phyloP scores from a whole-genome alignment of 2,113 vertebrate species.

The Fukomys damarensis region DNA sequence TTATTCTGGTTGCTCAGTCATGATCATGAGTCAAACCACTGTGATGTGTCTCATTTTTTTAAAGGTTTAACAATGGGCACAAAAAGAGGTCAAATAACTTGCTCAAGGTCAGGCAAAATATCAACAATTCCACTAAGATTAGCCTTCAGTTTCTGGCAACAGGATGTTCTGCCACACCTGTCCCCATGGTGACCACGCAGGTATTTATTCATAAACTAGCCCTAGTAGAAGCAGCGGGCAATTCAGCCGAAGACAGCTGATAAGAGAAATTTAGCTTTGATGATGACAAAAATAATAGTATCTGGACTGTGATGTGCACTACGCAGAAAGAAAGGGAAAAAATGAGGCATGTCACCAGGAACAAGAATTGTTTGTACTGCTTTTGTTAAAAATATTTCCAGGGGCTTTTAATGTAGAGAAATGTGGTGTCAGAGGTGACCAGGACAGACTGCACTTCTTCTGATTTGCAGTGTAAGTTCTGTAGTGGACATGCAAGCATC shows the following conservation, averaged over 20 bases:
- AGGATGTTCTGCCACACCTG: neutral
- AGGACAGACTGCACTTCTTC: neutral
- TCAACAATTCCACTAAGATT: conserved; percentile 5
- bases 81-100: conserved; percentile 23
- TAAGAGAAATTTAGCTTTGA: conserved; percentile 1
- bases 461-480: neutral
- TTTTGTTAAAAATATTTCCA: neutral
- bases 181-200: neutral
- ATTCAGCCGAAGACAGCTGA: neutral
- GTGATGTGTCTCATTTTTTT: neutral
- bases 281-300: neutral
- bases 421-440: neutral
- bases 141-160: neutral
- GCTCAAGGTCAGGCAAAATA: neutral
- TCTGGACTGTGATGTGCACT: neutral
- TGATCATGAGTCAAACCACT: neutral
- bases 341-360: neutral
- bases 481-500: neutral
- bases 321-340: neutral
- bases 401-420: neutral
- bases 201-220: conserved; percentile 13
- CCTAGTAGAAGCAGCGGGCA: neutral
- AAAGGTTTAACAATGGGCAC: neutral
- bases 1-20: neutral
- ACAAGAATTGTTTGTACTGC: neutral